Percentiles rank a stretch among this genome's conserved stretches.
Conservation (phyloP, 2,888 invertebrate genomes). For the Leptinotarsa haldemani region DNA sequence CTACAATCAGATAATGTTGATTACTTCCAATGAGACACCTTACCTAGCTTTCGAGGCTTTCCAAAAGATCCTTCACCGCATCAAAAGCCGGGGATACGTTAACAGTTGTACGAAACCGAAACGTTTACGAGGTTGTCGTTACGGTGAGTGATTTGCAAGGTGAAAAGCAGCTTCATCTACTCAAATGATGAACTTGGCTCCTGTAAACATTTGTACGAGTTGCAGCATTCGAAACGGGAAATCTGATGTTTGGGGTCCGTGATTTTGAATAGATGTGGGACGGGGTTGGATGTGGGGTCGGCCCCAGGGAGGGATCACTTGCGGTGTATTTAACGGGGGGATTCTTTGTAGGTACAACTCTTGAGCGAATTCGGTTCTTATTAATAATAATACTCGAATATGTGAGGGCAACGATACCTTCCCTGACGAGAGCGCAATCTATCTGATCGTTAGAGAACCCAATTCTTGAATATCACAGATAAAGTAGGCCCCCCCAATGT, state of each 20-base stretch:
- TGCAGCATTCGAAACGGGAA: background rate
- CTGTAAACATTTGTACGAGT: background rate
- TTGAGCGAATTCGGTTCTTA: too few species aligned
- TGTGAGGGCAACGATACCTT: too few species aligned
- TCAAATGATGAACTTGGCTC: background rate
- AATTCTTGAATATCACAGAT: too few species aligned
- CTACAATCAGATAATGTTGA: background rate
- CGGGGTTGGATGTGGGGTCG: background rate
- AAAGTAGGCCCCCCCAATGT: too few species aligned
- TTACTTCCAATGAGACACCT: constrained; percentile 3
- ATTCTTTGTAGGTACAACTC: too few species aligned
- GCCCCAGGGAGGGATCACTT: background rate
- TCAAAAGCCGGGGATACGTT: background rate
- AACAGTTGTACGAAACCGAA: background rate
- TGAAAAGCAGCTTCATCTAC: background rate
- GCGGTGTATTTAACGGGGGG: too few species aligned
- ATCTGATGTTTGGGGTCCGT: background rate
- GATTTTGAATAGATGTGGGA: background rate
- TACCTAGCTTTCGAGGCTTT: background rate
- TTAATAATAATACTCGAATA: too few species aligned
- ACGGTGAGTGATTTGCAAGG: background rate
- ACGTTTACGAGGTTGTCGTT: background rate
- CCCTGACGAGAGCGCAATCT: too few species aligned
- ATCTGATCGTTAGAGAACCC: too few species aligned
- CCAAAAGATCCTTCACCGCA: background rate